Base-by-base conservation (phyloP, 2,113 vertebrate genomes). In the Sinosuthora webbiana region DNA sequence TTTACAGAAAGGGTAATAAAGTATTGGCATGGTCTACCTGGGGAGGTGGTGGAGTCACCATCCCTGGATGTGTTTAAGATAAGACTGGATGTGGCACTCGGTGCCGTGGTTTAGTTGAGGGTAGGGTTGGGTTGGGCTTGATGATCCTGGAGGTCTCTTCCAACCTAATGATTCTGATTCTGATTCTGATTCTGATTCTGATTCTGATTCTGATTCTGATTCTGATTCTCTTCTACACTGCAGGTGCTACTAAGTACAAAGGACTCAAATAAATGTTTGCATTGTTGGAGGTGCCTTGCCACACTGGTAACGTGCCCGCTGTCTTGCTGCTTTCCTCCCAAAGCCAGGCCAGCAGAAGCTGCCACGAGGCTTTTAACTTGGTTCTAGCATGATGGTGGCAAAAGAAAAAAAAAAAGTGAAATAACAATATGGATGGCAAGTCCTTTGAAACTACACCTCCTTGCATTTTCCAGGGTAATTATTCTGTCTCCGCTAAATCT, bases 261-360 rank as follows among this genome's bases (percentile, higher is more conserved):
- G 30, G 23, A 71, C 56, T 28, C 16, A 22, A 9, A 19, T 8
- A 35, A 44, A 19, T 7, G 37, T 33, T n/a, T 39, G 27, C 42
- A 3, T 30, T 33, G 3, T 52, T 67, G 33, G n/a, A 59, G 45
- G 10, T 47, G 31, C 25, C 45, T 33, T 28, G 31, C 16, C n/a
- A 20, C 0, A 0, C 50, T 31, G 19, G 47, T 62, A n/a, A 2
- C 0, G 1, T 11, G 5, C 28, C 28, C 7, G 3, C 28, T 14
- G 15, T 18, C 10, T 4, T 25, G 8, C 37, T 53, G 35, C 13
- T 47, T 53, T 30, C 21, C 67, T 45, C n/a, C 23, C 70, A 28
- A 56, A 65, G 13, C 30, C 53, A 42, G 33, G 31, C 49, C 56
- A 70, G 78, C 50, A 79, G 49, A 57, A 76, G 20, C 1, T 85